Percentiles rank a stretch among this genome's conserved stretches.
Conservation (phyloP, 2,113 vertebrate species). For the Pseudopodoces humilis region DNA sequence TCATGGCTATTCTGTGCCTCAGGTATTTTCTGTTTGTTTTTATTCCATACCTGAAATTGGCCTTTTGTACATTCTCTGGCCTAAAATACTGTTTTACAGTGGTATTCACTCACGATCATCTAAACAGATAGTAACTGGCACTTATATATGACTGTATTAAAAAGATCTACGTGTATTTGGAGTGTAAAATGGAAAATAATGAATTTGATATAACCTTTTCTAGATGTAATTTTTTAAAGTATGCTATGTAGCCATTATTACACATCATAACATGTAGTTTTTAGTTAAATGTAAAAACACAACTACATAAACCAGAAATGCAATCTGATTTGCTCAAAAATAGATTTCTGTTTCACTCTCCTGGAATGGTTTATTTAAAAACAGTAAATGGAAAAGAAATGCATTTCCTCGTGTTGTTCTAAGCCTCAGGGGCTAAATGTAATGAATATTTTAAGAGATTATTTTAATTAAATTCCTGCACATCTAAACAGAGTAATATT, state of each 20-base stretch:
- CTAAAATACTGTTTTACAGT: constrained; percentile 45
- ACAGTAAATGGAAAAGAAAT: constrained; percentile 82
- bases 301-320: constrained; percentile 78
- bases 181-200: constrained; percentile 54
- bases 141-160: constrained; percentile 64
- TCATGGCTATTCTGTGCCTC: not conserved
- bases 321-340: constrained; percentile 82
- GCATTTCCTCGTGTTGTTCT: constrained; percentile 80
- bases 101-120: constrained; percentile 49
- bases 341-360: constrained; percentile 77
- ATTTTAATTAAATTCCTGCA: constrained; percentile 90
- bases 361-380: constrained; percentile 84
- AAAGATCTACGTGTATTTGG: constrained; percentile 65
- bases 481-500: constrained; percentile 88
- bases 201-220: constrained; percentile 54
- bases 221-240: constrained; percentile 63
- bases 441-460: constrained; percentile 92
- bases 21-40: constrained; percentile 1
- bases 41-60: not conserved
- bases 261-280: constrained; percentile 75
- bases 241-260: constrained; percentile 67
- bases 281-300: constrained; percentile 82
- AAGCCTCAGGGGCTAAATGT: constrained; percentile 82
- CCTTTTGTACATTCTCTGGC: not conserved
- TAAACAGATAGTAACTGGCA: constrained; percentile 65